These are phyloP conservation scores for Noctua janthe DNA, from an alignment of 2,888 invertebrate genomes.

Conservation along the genomic window DNA sequence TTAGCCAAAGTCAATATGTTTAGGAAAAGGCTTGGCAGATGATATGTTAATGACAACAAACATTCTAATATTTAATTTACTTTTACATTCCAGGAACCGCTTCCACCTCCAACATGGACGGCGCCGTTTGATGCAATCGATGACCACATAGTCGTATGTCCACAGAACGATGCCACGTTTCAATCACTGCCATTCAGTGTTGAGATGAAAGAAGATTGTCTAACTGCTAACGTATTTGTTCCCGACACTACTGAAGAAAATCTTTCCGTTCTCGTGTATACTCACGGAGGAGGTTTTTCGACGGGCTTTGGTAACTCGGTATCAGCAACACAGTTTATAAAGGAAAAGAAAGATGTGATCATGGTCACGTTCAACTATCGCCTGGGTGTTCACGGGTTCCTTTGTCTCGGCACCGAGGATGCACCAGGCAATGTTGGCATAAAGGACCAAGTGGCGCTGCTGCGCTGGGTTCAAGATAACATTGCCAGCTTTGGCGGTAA, in stretches of 20 bases:
- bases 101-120: slow-evolving; percentile 63
- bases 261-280: slow-evolving; percentile 70
- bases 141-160: slow-evolving; percentile 70
- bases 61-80: neutral
- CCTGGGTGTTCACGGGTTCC: slow-evolving; percentile 69
- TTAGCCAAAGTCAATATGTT: neutral
- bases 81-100: slow-evolving; percentile 52
- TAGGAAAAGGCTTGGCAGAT: neutral
- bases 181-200: neutral
- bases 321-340: slow-evolving; percentile 27
- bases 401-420: slow-evolving; percentile 72
- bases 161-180: slow-evolving; percentile 52
- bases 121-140: slow-evolving; percentile 68
- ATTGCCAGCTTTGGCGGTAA: slow-evolving; percentile 75
- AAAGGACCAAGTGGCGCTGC: slow-evolving; percentile 74
- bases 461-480: slow-evolving; percentile 75
- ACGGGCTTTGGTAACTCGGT: slow-evolving; percentile 48
- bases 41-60: no score
- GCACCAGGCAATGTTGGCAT: slow-evolving; percentile 75
- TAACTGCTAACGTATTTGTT: slow-evolving; percentile 80
- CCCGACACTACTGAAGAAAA: slow-evolving; percentile 74
- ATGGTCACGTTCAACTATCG: slow-evolving; percentile 73
- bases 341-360: slow-evolving; percentile 64
- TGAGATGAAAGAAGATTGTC: slow-evolving; percentile 77
- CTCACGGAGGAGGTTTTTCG: slow-evolving; percentile 75